These are phyloP conservation scores for Neosilurus hyrtlii DNA, from an alignment of 2,797 vertebrate genomes.

Conservation along the genomic window DNA sequence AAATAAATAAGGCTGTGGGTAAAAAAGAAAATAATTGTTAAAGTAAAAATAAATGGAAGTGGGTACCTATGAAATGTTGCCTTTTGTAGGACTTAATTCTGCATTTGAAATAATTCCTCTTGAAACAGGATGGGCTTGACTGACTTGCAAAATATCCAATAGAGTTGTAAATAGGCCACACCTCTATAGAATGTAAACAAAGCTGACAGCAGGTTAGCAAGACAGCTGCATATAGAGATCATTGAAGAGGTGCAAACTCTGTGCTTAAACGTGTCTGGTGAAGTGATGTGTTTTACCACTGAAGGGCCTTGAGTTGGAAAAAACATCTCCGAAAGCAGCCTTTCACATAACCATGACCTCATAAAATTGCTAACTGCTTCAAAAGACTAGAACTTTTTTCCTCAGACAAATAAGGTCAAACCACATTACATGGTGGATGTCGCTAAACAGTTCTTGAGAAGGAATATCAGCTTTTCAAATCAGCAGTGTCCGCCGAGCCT, in stretches of 20 bases:
- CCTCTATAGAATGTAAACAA: neutral
- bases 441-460: too few species aligned
- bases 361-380: too few species aligned
- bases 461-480: too few species aligned
- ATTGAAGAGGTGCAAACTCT: neutral
- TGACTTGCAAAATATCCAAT: neutral
- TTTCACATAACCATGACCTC: neutral
- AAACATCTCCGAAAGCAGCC: neutral
- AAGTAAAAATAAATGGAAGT: neutral
- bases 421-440: too few species aligned
- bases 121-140: neutral
- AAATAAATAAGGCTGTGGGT: constrained; percentile 12
- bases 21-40: neutral
- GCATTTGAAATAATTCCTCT: neutral
- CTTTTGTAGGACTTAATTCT: neutral
- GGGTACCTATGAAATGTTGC: neutral
- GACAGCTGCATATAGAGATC: neutral
- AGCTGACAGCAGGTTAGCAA: neutral
- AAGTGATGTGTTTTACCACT: neutral
- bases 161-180: neutral
- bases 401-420: too few species aligned
- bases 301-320: neutral
- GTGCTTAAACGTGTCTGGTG: too few species aligned
- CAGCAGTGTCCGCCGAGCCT: too few species aligned
- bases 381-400: too few species aligned